A percentile compares a stretch with the other conserved stretches of the same genome.
phyloP scores from a whole-genome alignment of 2,888 invertebrate species.

The Caenorhabditis afra region DNA sequence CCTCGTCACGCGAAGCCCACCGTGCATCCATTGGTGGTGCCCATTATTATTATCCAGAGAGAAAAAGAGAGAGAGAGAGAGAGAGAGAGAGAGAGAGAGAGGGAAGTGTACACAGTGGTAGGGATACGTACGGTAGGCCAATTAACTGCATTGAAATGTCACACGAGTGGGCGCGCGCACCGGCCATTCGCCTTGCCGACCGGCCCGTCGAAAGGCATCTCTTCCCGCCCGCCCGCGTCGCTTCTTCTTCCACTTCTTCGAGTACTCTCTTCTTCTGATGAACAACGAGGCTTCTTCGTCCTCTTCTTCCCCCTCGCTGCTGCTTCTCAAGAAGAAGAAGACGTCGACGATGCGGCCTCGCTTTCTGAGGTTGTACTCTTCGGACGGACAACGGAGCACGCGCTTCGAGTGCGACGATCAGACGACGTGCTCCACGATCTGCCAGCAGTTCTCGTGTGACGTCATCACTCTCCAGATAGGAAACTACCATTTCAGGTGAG shows the following conservation, averaged over 20 bases:
- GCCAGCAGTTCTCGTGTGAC: constrained; percentile 57
- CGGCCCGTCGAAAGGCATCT: constrained; percentile 3
- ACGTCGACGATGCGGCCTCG: constrained; percentile 9
- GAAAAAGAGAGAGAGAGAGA: constrained; percentile 7
- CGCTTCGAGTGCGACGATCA: constrained; percentile 40
- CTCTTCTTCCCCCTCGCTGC: background rate
- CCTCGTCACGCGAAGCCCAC: constrained; percentile 43
- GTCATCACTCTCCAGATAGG: constrained; percentile 56
- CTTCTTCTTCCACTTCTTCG: constrained; percentile 22
- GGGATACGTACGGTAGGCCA: constrained; percentile 30
- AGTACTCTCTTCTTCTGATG: background rate
- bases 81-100: constrained; percentile 22
- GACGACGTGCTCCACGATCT: constrained; percentile 48
- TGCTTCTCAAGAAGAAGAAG: no score
- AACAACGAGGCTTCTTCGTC: constrained; percentile 2
- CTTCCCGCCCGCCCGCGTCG: constrained; percentile 13
- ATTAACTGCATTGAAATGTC: constrained; percentile 55
- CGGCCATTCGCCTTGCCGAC: constrained; percentile 14
- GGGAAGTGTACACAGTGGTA: constrained; percentile 34
- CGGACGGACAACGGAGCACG: constrained; percentile 64
- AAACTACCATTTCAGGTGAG: constrained; percentile 58
- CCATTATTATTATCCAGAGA: constrained; percentile 51
- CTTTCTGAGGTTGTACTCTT: constrained; percentile 60
- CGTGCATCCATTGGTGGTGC: background rate
- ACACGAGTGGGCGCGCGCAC: constrained; percentile 31